Evolutionary conservation across 2,888 invertebrate species (phyloP).

Genomic region (Drosophila acutilabella): DNA sequence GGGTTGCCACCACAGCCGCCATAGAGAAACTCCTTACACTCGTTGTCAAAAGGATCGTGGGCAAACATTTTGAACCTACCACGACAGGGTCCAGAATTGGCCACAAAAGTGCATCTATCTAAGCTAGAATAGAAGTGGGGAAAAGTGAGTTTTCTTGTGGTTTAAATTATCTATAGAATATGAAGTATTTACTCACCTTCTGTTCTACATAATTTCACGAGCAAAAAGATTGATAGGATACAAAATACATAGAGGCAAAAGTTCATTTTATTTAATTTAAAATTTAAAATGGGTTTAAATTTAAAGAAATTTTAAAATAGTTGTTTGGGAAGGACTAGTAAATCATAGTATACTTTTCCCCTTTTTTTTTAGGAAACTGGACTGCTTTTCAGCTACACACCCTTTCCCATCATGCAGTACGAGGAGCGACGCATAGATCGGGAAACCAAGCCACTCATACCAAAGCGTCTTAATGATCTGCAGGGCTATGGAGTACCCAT

Average conservation of each 20-base stretch:
- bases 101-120: slow-evolving; percentile 35
- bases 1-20: slow-evolving; percentile 59
- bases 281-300: background rate
- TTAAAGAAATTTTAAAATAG: no score
- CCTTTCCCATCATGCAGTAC: slow-evolving; percentile 66
- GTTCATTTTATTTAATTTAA: background rate
- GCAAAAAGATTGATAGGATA: background rate
- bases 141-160: no score
- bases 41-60: slow-evolving; percentile 22
- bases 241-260: background rate
- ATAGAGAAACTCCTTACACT: slow-evolving; percentile 37
- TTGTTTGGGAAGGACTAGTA: background rate
- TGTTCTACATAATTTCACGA: background rate
- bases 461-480: slow-evolving; percentile 57
- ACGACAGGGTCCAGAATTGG: slow-evolving; percentile 37
- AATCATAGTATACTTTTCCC: background rate
- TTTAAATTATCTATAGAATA: no score
- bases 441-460: slow-evolving; percentile 35
- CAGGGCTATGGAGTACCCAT: slow-evolving; percentile 62
- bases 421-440: slow-evolving; percentile 43
- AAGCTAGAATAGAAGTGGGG: background rate
- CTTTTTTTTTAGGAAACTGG: slow-evolving; percentile 46
- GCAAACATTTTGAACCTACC: slow-evolving; percentile 28
- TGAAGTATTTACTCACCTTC: slow-evolving; percentile 11
- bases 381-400: slow-evolving; percentile 62